Conservation (phyloP, 1,140 invertebrate species). For the Cydia pomonella region DNA sequence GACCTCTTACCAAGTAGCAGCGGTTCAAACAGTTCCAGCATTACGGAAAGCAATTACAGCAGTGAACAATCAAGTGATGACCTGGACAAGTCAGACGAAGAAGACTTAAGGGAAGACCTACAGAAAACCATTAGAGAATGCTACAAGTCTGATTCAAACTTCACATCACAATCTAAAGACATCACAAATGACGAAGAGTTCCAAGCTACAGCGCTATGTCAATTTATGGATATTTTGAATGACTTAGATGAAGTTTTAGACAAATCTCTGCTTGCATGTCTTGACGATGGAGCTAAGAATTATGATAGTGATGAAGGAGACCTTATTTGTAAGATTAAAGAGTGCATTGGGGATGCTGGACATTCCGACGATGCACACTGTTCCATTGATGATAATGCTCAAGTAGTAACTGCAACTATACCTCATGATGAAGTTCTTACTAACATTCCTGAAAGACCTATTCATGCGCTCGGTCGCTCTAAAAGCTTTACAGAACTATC, state of each 20-base stretch:
- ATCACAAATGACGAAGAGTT: conserved; percentile 75
- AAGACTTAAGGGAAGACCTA: conserved; percentile 70
- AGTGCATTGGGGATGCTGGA: conserved; percentile 57
- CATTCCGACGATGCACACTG: conserved; percentile 51
- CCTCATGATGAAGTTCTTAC: conserved; percentile 48
- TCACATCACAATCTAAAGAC: conserved; percentile 68
- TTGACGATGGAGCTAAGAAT: conserved; percentile 63
- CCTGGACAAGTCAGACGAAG: conserved; percentile 60
- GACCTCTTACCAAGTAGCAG: conserved; percentile 65
- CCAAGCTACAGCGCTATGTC: conserved; percentile 73
- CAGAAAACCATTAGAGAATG: conserved; percentile 72
- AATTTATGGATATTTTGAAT: conserved; percentile 79
- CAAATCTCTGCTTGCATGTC: conserved; percentile 71
- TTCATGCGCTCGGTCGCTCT: conserved; percentile 54
- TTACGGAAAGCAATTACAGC: conserved; percentile 63
- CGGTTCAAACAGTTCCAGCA: conserved; percentile 65
- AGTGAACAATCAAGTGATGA: conserved; percentile 59
- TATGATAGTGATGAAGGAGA: conserved; percentile 73
- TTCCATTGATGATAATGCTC: conserved; percentile 70
- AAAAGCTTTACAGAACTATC: conserved; percentile 70
- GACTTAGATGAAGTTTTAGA: conserved; percentile 79
- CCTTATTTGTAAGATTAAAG: conserved; percentile 70
- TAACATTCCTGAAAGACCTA: conserved; percentile 40
- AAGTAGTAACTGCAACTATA: conserved; percentile 55
- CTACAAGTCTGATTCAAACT: conserved; percentile 73